Evolutionary conservation across 2,797 vertebrate genomes (phyloP), one percentile per base, ranked within the genome.

Genomic region (Stomatorhinus walkeri): DNA sequence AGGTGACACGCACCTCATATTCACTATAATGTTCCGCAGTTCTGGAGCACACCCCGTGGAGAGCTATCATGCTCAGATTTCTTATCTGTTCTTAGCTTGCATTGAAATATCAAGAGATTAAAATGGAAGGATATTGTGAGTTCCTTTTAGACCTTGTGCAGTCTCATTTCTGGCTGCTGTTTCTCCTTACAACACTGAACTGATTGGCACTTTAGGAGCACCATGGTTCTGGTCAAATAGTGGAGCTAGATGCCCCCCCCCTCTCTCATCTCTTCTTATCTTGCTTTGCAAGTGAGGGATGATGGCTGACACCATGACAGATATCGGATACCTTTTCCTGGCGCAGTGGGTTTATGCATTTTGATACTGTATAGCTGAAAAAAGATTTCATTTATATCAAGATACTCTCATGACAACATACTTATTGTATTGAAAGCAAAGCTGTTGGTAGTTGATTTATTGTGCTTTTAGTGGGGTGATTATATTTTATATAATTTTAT

Each of bases 121-220:
- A 83, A 68, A 83, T 48, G 32, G 28, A 52, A 12, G 52, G 36
- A 59, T 9, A 22, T 7, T 40, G 28, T 64, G 14, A 3, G 32
- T 14, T 87, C 32, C 32, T 43, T 52, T 85, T 40, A 40, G 16
- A 36, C 24, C 49, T 16, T 61, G 19, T 52, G 10, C 36, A 61
- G 56, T 87, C 7, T 59, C 32, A 10, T 61, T 43, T 36, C 19
- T 36, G 36, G 32, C 14, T 24, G 19, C 54, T 43, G 36, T 51
- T 56, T 51, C 5, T 49, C 28, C 14, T 28, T 59, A 43, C 85
- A 56, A 59, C 6, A 19, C 3, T 28, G 4, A 59, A 85, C 68
- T 12, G 64, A 46, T 46, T 79, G 64, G 85, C 61, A 46, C 48
- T 59, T 84, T 54, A 68, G 87, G 32, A 88, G 79, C 76, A 64